Base-by-base conservation (phyloP, 2,113 vertebrate species). In the Amblyopsis rosae region DNA sequence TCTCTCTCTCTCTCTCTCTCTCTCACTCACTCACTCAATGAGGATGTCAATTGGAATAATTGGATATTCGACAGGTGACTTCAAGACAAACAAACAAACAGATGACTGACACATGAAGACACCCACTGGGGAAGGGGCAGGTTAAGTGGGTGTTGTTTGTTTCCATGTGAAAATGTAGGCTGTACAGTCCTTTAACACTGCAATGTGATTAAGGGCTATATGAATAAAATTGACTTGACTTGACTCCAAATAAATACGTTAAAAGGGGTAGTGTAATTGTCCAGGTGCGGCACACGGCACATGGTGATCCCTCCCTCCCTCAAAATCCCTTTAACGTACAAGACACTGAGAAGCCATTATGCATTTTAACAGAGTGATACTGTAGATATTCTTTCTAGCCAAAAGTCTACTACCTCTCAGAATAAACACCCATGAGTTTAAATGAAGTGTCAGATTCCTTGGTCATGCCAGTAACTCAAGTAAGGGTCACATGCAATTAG, bases 401-500 rank as follows among this genome's bases (percentile, higher is more conserved):
- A 67, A 26, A 76, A 69, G 8, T 63, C 46, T 35, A 6, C 55
- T 55, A 45, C 67, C 63, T 72, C 75, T 57, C 13, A 60, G 77
- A 73, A 26, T 26, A 26, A 84, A 75, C 76, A 41, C 77, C 73
- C 17, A 2, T 57, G 47, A 56, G 46, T 56, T 72, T 61, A 61
- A 74, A 75, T 19, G 70, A 68, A 57, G 73, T 70, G 73, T 82
- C 61, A 75, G 61, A 76, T 77, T 65, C 59, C 57, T 33, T 0
- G 0, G 32, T 16, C 15, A 12, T n/a, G 68, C 45, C 5, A 4
- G 87, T 75, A 87, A 89, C 57, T 35, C 50, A 70, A 86, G 32
- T 80, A 70, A 2, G 55, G 19, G 76, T 85, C 81, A 87, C 68
- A 72, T 83, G 78, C 67, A 49, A 53, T 11, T 73, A 12, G 26